Evolutionary conservation across 2,888 invertebrate genomes (phyloP).

Genomic region (Bhutanitis thaidina): DNA sequence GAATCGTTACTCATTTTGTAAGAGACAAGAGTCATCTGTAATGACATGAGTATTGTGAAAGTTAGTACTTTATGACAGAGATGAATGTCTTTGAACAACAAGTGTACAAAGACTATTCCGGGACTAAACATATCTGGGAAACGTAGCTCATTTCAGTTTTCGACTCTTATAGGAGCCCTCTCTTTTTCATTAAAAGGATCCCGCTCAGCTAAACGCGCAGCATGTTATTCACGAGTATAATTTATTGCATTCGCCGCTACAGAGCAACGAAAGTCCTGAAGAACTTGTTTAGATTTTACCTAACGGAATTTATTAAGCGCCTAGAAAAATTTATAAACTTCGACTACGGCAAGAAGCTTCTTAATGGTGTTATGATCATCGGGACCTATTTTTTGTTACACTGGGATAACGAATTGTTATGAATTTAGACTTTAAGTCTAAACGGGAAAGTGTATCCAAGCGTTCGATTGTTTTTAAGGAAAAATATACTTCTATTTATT

Average conservation of each 20-base stretch:
- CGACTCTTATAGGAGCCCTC: slow-evolving; percentile 32
- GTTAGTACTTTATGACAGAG: background rate
- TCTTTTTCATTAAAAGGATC: slow-evolving; percentile 37
- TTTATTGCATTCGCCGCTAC: slow-evolving; percentile 46
- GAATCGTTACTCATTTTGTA: background rate
- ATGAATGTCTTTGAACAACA: slow-evolving; percentile 9
- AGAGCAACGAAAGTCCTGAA: slow-evolving; percentile 37
- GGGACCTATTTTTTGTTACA: slow-evolving; percentile 29
- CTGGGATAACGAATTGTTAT: background rate
- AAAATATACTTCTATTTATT: too few species aligned
- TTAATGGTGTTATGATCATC: slow-evolving; percentile 25
- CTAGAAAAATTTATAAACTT: slow-evolving; percentile 20
- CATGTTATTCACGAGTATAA: slow-evolving; percentile 51
- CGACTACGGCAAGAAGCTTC: slow-evolving; percentile 17
- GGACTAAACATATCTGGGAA: slow-evolving; percentile 9
- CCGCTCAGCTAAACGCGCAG: slow-evolving; percentile 36
- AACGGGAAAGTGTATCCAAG: too few species aligned
- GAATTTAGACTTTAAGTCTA: too few species aligned
- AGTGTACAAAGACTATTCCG: slow-evolving; percentile 15
- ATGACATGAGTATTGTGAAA: background rate
- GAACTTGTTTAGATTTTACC: slow-evolving; percentile 32
- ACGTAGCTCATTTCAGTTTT: slow-evolving; percentile 16
- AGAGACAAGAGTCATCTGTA: background rate
- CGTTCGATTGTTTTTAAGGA: too few species aligned
- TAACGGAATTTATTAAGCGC: slow-evolving; percentile 26